phyloP scores from a whole-genome alignment of 2,797 vertebrate genomes.

The Xenops minutus region DNA sequence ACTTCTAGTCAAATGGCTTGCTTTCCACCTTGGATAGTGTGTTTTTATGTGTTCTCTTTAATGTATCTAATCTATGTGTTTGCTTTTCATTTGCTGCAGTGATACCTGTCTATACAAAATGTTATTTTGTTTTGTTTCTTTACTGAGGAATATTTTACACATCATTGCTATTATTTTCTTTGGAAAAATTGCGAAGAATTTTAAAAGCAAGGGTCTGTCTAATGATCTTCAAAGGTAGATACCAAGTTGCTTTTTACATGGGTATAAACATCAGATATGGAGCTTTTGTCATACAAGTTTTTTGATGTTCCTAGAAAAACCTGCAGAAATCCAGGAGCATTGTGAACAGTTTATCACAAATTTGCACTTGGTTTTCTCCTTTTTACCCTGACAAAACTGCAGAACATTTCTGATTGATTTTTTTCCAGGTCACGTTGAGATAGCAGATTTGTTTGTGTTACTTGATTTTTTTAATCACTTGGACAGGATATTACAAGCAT shows the following conservation, averaged over 20 bases:
- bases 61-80: neutral
- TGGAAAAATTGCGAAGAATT: neutral
- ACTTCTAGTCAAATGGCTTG: neutral
- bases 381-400: neutral
- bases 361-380: neutral
- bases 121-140: neutral
- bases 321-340: neutral
- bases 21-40: neutral
- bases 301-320: neutral
- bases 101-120: neutral
- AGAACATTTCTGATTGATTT: neutral
- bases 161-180: neutral
- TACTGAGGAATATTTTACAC: neutral
- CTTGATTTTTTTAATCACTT: neutral
- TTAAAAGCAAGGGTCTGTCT: neutral
- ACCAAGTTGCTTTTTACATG: neutral
- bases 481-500: neutral
- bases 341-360: neutral
- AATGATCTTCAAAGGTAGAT: neutral
- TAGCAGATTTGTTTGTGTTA: neutral
- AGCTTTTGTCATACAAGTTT: neutral
- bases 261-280: neutral
- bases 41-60: neutral
- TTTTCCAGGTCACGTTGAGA: neutral
- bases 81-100: slow-evolving; percentile 3